Conservation (phyloP, 2,113 vertebrate genomes). For the Amia ocellicauda region DNA sequence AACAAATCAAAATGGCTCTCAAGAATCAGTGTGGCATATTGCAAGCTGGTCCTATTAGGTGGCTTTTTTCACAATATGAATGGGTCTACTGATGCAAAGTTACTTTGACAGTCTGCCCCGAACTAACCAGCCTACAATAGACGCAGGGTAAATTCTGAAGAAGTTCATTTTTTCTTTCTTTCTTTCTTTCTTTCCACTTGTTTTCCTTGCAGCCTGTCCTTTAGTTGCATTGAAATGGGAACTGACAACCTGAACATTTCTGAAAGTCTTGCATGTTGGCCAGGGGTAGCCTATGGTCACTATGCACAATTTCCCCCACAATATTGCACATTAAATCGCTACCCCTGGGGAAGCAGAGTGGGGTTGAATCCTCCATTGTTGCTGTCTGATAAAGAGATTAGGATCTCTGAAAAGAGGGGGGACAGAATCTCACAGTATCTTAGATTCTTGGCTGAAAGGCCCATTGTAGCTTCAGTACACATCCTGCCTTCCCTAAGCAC, state of each 20-base stretch:
- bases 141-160: slow-evolving; percentile 12
- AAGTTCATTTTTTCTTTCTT: slow-evolving; percentile 21
- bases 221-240: slow-evolving; percentile 41
- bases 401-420: slow-evolving; percentile 77
- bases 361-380: slow-evolving; percentile 85
- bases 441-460: slow-evolving; percentile 78
- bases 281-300: slow-evolving; percentile 53
- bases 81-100: slow-evolving; percentile 44
- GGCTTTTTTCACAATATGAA: slow-evolving; percentile 33
- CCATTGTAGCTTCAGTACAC: slow-evolving; percentile 86
- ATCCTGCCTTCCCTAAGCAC: slow-evolving; percentile 82
- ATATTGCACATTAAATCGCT: slow-evolving; percentile 58
- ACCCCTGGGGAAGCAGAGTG: slow-evolving; percentile 57
- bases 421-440: slow-evolving; percentile 79
- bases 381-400: slow-evolving; percentile 83
- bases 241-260: slow-evolving; percentile 52
- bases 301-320: slow-evolving; percentile 59
- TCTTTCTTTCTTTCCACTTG: slow-evolving; percentile 17
- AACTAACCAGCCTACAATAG: slow-evolving; percentile 22
- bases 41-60: slow-evolving; percentile 22
- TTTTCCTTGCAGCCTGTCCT: slow-evolving; percentile 17
- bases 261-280: slow-evolving; percentile 30
- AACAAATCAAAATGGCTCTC: slow-evolving; percentile 27
- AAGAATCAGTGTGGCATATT: slow-evolving; percentile 9
- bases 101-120: slow-evolving; percentile 26